These are phyloP conservation scores for Leptura quadrifasciata DNA, from an alignment of 2,888 invertebrate species.

Conservation along the genomic window DNA sequence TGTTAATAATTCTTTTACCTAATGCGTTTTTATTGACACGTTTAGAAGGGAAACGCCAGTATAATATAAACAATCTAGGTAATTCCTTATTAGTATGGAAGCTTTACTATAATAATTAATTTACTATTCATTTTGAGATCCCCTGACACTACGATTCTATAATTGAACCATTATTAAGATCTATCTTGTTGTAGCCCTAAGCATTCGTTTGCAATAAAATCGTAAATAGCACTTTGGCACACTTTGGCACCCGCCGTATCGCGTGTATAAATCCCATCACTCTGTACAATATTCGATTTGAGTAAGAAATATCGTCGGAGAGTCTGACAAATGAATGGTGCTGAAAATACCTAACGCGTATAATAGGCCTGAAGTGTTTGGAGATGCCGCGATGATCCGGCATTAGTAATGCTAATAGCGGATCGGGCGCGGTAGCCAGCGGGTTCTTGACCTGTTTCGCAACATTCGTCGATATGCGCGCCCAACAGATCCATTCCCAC, in stretches of 20 bases:
- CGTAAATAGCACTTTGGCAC: too few species aligned
- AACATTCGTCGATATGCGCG: constrained; percentile 64
- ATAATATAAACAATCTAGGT: too few species aligned
- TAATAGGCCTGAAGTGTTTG: constrained; percentile 45
- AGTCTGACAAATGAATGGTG: constrained; percentile 8
- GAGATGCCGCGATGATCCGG: constrained; percentile 55
- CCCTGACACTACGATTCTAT: too few species aligned
- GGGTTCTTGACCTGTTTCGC: constrained; percentile 69
- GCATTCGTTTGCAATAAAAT: too few species aligned
- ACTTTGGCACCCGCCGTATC: not conserved
- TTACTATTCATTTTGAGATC: too few species aligned
- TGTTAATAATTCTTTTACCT: too few species aligned
- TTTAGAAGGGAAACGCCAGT: too few species aligned
- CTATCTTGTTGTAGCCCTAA: too few species aligned
- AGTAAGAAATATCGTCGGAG: not conserved
- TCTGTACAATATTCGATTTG: not conserved
- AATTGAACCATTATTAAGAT: too few species aligned
- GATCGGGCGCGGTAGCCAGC: constrained; percentile 60
- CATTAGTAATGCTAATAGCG: constrained; percentile 65
- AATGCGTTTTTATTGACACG: too few species aligned
- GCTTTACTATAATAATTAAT: too few species aligned
- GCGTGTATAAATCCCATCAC: not conserved
- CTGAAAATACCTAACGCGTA: constrained; percentile 18
- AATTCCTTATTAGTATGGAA: too few species aligned
- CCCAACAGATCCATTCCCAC: constrained; percentile 65